Evolutionary conservation across 35 echinoderm and acorn worm species (phyloP).

Genomic region (Patiria miniata): DNA sequence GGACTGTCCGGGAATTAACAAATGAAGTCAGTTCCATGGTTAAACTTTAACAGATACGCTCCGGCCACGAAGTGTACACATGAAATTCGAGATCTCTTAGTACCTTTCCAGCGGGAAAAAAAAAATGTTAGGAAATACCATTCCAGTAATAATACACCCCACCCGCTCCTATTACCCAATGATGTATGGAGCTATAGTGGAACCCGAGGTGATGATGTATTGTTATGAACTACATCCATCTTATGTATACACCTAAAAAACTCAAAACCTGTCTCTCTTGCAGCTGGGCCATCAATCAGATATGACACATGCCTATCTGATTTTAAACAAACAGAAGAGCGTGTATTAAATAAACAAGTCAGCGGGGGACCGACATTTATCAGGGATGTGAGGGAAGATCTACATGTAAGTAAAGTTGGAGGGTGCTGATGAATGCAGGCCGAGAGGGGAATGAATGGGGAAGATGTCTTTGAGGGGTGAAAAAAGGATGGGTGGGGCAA

Average conservation of each 20-base stretch:
- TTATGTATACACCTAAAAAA: neutral
- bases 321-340: neutral
- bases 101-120: neutral
- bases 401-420: neutral
- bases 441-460: too few species aligned
- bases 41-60: too few species aligned
- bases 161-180: neutral
- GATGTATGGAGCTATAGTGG: neutral
- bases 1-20: too few species aligned
- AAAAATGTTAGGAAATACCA: conserved; percentile 21
- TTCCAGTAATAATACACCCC: neutral
- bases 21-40: too few species aligned
- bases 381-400: neutral
- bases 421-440: neutral
- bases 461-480: too few species aligned
- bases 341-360: conserved; percentile 18
- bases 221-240: neutral
- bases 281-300: conserved; percentile 22
- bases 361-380: neutral
- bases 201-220: conserved; percentile 14
- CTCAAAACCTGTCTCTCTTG: too few species aligned
- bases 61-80: neutral
- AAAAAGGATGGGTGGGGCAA: too few species aligned
- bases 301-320: conserved; percentile 20
- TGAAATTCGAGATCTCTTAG: neutral